Evolutionary conservation across 2,888 invertebrate species (phyloP), one percentile per base, ranked within the genome.

Genomic region (Phragmatobia fuliginosa): DNA sequence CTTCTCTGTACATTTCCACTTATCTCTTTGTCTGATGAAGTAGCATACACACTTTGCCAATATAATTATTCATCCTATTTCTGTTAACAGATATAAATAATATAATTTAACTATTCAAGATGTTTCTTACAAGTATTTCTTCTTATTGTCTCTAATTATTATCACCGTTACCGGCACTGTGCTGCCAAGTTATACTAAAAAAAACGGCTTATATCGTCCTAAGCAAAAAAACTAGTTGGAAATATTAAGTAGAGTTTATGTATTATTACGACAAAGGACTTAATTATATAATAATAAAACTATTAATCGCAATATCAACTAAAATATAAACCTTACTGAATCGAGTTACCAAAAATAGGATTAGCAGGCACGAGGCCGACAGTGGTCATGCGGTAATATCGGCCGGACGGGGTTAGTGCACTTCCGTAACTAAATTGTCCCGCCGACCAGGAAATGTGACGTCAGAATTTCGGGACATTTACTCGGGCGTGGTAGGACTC

Each of bases 381-480:
- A 75, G 77, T 72, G 76, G 78, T 69, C 66, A 64, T 70, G 70
- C 72, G 75, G 80, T 82, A 84, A 85, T 85, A 84, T 85, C 83
- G 76, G 81, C 83, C 79, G 86, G 82, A 78, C 79, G 79, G 63
- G 61, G 81, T 21, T 60, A 71, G 79, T 81, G 80, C 83, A 80
- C 83, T 77, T 83, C 80, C 75, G 82, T 90, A 90, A 90, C 89
- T 85, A 83, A 87, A 90, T 91, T 90, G 86, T 84, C 80, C 82
- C 81, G 80, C 76, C 66, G 79, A 80, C 75, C 79, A 80, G 82
- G 82, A 86, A 85, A 85, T 85, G 85, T 81, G 77, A 79, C 85
- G 80, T 76, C 73, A 79, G 82, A 87, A 88, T 85, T 88, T 83
- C 71, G 81, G 77, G 80, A 78, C 79, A 76, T 74, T 72, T 70